These are phyloP conservation scores for Todiramphus chloris DNA, from an alignment of 2,113 vertebrate species.

Conservation along the genomic window DNA sequence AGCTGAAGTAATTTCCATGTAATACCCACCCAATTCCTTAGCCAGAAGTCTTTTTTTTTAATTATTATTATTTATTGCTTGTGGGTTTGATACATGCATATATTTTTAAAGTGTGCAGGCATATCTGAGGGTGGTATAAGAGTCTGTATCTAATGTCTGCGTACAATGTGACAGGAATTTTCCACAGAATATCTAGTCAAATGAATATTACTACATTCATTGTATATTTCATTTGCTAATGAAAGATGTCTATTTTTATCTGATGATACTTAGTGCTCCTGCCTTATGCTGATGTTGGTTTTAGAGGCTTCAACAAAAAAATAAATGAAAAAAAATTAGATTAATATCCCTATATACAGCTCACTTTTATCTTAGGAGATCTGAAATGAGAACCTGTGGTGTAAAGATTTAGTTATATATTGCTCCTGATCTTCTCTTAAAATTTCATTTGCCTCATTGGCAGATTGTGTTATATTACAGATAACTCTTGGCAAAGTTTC, in stretches of 20 bases:
- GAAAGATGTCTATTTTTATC: not conserved
- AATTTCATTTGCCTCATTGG: not conserved
- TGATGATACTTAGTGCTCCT: not conserved
- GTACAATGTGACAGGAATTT: not conserved
- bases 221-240: not conserved
- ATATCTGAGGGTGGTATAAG: not conserved
- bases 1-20: not conserved
- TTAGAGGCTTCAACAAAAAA: not conserved
- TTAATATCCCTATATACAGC: not conserved
- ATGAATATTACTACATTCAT: not conserved
- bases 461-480: not conserved
- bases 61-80: not conserved
- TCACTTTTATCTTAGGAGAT: not conserved
- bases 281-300: not conserved
- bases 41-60: not conserved
- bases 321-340: not conserved
- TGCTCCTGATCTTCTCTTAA: not conserved
- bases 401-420: not conserved
- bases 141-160: not conserved
- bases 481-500: not conserved
- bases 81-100: not conserved
- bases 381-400: not conserved
- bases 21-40: not conserved
- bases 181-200: not conserved
- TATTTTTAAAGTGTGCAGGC: not conserved